Evolutionary conservation across 2,888 invertebrate species (phyloP).

Genomic region (Drosophila sordidapex): DNA sequence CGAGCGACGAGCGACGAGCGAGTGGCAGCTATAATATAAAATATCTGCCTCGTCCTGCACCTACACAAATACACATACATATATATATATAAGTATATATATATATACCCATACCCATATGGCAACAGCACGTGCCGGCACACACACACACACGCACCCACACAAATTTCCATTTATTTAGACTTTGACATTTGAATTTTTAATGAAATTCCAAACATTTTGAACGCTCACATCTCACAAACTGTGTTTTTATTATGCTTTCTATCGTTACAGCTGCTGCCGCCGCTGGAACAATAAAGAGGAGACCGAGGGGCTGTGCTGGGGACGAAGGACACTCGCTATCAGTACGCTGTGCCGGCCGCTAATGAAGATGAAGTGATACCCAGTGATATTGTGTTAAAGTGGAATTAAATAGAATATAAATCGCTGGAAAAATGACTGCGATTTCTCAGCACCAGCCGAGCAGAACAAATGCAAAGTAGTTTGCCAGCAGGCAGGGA

Average conservation of each 20-base stretch:
- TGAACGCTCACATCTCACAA: slow-evolving; percentile 58
- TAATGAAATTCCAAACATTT: slow-evolving; percentile 81
- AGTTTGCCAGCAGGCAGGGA: slow-evolving; percentile 44
- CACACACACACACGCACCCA: slow-evolving; percentile 12
- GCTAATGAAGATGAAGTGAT: slow-evolving; percentile 79
- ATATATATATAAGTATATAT: background rate
- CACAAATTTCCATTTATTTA: slow-evolving; percentile 77
- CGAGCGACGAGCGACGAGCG: slow-evolving; percentile 7
- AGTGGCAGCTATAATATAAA: slow-evolving; percentile 39
- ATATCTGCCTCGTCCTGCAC: slow-evolving; percentile 20
- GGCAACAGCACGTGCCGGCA: slow-evolving; percentile 66
- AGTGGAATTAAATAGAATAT: slow-evolving; percentile 78
- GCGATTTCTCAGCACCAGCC: slow-evolving; percentile 75
- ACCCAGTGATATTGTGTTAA: slow-evolving; percentile 65
- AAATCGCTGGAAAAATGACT: slow-evolving; percentile 78
- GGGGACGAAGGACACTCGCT: slow-evolving; percentile 22
- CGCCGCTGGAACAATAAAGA: slow-evolving; percentile 8
- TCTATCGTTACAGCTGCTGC: slow-evolving; percentile 54
- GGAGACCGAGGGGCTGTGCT: background rate
- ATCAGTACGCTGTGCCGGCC: slow-evolving; percentile 31
- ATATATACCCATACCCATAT: background rate
- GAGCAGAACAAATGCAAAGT: slow-evolving; percentile 77
- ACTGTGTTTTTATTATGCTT: slow-evolving; percentile 45
- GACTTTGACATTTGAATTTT: slow-evolving; percentile 80
- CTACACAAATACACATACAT: slow-evolving; percentile 14